phyloP scores from a whole-genome alignment of 2,888 invertebrate species.

The Brenthis hecate region DNA sequence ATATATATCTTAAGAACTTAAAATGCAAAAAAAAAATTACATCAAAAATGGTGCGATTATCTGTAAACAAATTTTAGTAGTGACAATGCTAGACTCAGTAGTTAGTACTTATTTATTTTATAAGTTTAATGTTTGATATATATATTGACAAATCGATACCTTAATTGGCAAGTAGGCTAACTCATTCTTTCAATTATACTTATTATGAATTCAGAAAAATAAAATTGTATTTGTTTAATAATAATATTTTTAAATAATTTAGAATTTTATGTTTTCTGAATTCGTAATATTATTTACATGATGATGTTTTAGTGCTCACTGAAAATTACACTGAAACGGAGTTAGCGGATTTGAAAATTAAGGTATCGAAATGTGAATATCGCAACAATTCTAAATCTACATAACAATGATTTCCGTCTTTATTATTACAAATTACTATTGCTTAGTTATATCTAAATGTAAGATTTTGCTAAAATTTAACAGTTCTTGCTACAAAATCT shows the following conservation, averaged over 20 bases:
- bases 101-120: background rate
- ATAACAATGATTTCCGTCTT: slow-evolving; percentile 19
- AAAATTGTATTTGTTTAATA: too few relatives aligned
- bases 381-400: slow-evolving; percentile 27
- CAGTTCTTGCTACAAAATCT: slow-evolving; percentile 10
- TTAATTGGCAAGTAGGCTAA: too few relatives aligned
- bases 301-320: too few relatives aligned
- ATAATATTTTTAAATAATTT: too few relatives aligned
- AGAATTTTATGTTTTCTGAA: too few relatives aligned
- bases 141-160: background rate
- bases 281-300: too few relatives aligned
- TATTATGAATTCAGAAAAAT: too few relatives aligned
- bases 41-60: slow-evolving; percentile 1
- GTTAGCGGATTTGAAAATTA: too few relatives aligned
- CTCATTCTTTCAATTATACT: too few relatives aligned
- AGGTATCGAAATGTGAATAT: background rate
- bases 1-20: slow-evolving; percentile 1
- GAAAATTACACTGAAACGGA: too few relatives aligned
- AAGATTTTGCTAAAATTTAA: background rate
- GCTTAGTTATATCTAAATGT: background rate
- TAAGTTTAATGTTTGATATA: slow-evolving; percentile 1
- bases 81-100: background rate
- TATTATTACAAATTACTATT: background rate
- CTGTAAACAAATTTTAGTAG: background rate
- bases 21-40: slow-evolving; percentile 1